Base-by-base conservation (phyloP, 1,140 invertebrate species). In the Pseudomyrmex pallidus region DNA sequence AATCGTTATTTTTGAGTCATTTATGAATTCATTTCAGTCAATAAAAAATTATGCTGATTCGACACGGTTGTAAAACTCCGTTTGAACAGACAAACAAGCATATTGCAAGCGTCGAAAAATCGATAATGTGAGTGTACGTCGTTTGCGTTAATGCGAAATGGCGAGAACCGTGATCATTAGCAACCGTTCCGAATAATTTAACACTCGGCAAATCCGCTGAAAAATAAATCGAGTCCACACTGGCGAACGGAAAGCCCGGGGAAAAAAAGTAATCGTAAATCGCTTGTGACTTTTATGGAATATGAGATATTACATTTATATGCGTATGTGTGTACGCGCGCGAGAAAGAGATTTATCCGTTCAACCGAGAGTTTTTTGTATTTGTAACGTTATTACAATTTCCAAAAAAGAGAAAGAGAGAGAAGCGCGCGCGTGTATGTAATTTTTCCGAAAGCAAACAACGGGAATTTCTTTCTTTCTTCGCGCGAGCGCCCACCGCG, bases 101-200 rank as follows among this genome's bases (percentile, higher is more conserved):
- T 35, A 35, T 7, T 35, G 35, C 35, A 35, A 35, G 72, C 13
- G 50, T 52, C 12, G 50, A 61, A 15, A 56, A 77, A 46, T 66
- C 25, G 17, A 66, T 66, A 54, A 15, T 1, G 12, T 17, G 48
- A 66, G 2, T 25, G 17, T 10, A 25, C 20, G 8, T 25, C 12
- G 57, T 44, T 66, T 17, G 44, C 48, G 8, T 9, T 67, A 66
- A 13, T 25, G 46, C n/a, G 61, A 2, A 64, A 35, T 54, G n/a
- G 44, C 7, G 13, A n/a, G n/a, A n/a, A 77, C 56, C 48, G 44
- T 46, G 48, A 67, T 67, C 5, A 20, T 77, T 67, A 77, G 50
- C 0, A 56, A 17, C 12, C 15, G 15, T 63, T 74, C n/a, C 15
- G 62, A 4, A 0, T 67, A 56, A 77, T 77, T 77, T 77, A 54